Evolutionary conservation across 2,888 invertebrate genomes (phyloP), one percentile per base, ranked within the genome.

Genomic region (Apamea sordens): DNA sequence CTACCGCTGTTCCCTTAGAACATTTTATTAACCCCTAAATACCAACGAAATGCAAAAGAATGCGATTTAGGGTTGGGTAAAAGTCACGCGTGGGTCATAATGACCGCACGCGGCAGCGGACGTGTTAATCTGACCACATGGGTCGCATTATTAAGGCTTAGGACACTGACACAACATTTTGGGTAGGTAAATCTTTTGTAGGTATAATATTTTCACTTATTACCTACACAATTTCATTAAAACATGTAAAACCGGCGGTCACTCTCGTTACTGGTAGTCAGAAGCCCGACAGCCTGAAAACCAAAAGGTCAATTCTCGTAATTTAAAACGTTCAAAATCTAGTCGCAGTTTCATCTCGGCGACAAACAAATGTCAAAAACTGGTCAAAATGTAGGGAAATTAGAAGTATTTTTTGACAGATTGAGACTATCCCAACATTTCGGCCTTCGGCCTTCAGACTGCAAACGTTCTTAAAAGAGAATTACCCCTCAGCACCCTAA

Each of bases 111-210:
- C 80, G 73, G 86, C 74, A 59, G 63, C 64, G 64, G 76, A 86
- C 87, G 86, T 87, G 85, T 86, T 86, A 86, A 86, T 86, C 87
- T 87, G 73, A 85, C 85, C 86, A 69, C 87, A 80, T 79, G 82
- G 82, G 86, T 86, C 70, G 71, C 71, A 82, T 86, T 86, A 84
- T 76, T 84, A 76, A 41, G n/a, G 79, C 77, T 85, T 72, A 77
- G 77, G 64, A 79, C 65, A 75, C 41, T 65, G 86, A 71, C 73
- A 78, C 69, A 69, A 77, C 81, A 79, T 76, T 82, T 84, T 56
- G 69, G 74, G 73, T 61, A 56, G 32, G 47, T 47, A 36, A 61
- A 64, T 44, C 11, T 36, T 28, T n/a, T 50, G 24, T 36, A 53
- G 61, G 75, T 81, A 24, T 47, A 24, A 56, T 10, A 68, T 68